Percentiles rank a stretch among this genome's conserved stretches.
Conservation (phyloP, 2,113 vertebrate species). For the Cottus gobio region DNA sequence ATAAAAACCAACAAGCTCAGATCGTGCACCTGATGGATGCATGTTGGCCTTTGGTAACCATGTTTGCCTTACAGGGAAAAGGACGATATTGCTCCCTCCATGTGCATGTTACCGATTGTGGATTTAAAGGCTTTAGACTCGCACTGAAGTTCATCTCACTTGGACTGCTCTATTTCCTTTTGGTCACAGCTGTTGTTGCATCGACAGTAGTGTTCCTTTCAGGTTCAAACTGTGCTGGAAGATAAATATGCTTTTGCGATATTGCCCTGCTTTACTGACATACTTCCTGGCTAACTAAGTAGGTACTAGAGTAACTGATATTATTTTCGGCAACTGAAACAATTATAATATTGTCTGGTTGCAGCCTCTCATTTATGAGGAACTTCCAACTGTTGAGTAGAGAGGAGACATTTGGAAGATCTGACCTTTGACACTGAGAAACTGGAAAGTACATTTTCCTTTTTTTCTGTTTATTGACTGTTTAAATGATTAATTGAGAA, state of each 20-base stretch:
- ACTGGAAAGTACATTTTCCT: no score
- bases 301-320: background rate
- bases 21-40: constrained; percentile 29
- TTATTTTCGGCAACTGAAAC: background rate
- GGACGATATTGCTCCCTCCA: background rate
- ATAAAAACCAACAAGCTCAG: constrained; percentile 32
- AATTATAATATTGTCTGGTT: background rate
- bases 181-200: background rate
- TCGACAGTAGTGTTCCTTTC: background rate
- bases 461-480: no score
- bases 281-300: background rate
- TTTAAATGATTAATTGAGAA: background rate
- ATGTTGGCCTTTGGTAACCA: background rate
- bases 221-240: background rate
- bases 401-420: background rate
- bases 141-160: no score
- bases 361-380: no score
- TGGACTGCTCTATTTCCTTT: background rate
- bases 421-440: no score
- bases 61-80: background rate
- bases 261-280: background rate
- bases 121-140: no score
- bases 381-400: background rate
- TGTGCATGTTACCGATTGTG: no score
- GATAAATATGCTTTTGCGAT: background rate